Base-by-base conservation (phyloP, 1,140 invertebrate genomes). In the Bilobella aurantiaca region DNA sequence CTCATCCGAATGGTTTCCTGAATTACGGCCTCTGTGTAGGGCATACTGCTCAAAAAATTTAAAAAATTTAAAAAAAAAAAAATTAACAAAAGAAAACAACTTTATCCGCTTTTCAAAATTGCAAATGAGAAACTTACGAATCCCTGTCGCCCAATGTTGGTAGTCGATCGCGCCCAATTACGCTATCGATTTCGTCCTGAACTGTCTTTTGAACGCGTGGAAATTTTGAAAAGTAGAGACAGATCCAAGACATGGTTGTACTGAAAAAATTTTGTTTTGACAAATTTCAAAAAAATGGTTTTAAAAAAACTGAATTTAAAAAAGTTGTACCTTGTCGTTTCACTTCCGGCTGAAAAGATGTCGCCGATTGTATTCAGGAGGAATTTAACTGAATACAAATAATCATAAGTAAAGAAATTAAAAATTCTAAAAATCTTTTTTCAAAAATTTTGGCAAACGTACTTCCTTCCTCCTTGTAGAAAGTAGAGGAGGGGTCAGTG, bases 171-270 rank as follows among this genome's bases (percentile, higher is more conserved):
- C 81, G 77, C 0, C 86, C 87, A 30, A 93, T 79, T 0, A 91
- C 81, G 67, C 78, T 74, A 73, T 92, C 89, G 65, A 93, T 85
- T 80, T 93, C 90, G 58, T 83, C 80, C 65, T 88, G 87, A 0
- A 87, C 87, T 76, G 85, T 87, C 61, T 79, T 81, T 73, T 93
- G 90, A 8, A 23, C 23, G 23, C 46, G 12, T 16, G 14, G 3
- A 46, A 12, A 14, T 14, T 8, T 18, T n/a, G 59, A 12, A 12
- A 62, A 14, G 34, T 62, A 62, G 12, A 62, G 34, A 28, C 5
- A 62, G 27, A 62, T 62, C n/a, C 30, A 30, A 16, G 59, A 30
- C 29, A 62, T 27, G 29, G 59, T 42, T 25, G 59, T 62, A 28
- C 59, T 62, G 21, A 16, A 53, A n/a, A 42, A 42, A 42, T 42